Conservation (phyloP, 2,888 invertebrate genomes). For the Thelaira solivaga region DNA sequence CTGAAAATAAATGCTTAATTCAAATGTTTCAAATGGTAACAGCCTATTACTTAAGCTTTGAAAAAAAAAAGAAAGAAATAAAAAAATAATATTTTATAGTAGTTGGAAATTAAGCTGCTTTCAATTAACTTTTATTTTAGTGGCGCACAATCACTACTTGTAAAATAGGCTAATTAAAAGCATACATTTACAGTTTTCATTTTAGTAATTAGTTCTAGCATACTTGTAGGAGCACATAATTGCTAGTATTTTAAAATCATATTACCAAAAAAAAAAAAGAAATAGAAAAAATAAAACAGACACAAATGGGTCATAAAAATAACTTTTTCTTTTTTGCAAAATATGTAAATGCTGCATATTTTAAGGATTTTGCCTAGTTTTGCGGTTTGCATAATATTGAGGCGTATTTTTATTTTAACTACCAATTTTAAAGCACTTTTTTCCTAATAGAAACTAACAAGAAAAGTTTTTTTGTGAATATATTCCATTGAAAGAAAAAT, state of each 20-base stretch:
- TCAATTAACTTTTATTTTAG: slow-evolving; percentile 27
- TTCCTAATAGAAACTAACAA: too few species aligned
- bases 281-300: slow-evolving; percentile 12
- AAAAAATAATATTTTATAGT: neutral
- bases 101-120: slow-evolving; percentile 23
- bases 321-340: slow-evolving; percentile 2
- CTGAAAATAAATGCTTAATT: neutral
- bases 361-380: slow-evolving; percentile 10
- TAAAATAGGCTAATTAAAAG: slow-evolving; percentile 37
- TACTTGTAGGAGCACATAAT: neutral
- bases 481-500: too few species aligned
- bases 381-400: neutral
- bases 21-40: slow-evolving; percentile 1
- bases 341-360: slow-evolving; percentile 34
- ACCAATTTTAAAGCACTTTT: too few species aligned
- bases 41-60: slow-evolving; percentile 19
- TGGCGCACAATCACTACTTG: too few species aligned
- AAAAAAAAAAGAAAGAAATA: too few species aligned
- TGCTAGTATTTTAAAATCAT: slow-evolving; percentile 18
- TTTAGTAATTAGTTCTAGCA: neutral
- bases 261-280: slow-evolving; percentile 1
- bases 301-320: slow-evolving; percentile 39
- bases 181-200: slow-evolving; percentile 28
- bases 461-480: too few species aligned
- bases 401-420: too few species aligned